A percentile compares a stretch with the other conserved stretches of the same genome.
Conservation (phyloP, 2,797 vertebrate species). For the Falco novaeseelandiae region DNA sequence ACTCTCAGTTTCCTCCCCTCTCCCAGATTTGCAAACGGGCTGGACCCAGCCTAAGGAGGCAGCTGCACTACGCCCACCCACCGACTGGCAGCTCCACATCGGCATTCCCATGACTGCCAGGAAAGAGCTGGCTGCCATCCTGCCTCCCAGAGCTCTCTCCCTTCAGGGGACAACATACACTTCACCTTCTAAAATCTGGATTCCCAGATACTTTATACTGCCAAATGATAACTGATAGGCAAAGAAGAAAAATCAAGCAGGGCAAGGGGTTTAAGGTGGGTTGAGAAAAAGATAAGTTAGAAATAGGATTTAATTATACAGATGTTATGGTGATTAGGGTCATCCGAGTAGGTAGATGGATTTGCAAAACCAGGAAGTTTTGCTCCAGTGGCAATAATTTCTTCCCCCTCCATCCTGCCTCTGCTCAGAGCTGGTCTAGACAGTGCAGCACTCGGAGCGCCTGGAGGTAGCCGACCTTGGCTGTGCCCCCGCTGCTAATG, state of each 20-base stretch:
- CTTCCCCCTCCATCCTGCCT: neutral
- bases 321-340: slow-evolving; percentile 39
- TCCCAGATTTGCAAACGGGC: neutral
- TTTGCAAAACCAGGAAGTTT: slow-evolving; percentile 54
- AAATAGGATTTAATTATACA: slow-evolving; percentile 47
- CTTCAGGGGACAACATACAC: slow-evolving; percentile 27
- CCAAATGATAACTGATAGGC: slow-evolving; percentile 52
- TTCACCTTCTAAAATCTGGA: slow-evolving; percentile 48
- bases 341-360: slow-evolving; percentile 4
- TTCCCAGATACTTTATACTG: slow-evolving; percentile 21
- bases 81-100: slow-evolving; percentile 41
- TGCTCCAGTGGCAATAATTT: neutral
- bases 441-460: neutral
- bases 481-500: neutral
- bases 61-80: slow-evolving; percentile 36
- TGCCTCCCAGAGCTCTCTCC: slow-evolving; percentile 34
- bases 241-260: slow-evolving; percentile 39
- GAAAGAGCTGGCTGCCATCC: slow-evolving; percentile 54
- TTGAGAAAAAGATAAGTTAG: slow-evolving; percentile 42
- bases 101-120: slow-evolving; percentile 44
- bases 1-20: neutral
- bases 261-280: slow-evolving; percentile 18
- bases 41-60: slow-evolving; percentile 23
- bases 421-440: neutral
- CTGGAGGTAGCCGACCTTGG: neutral